phyloP scores from a whole-genome alignment of 2,888 invertebrate genomes.

The Pterostichus madidus region DNA sequence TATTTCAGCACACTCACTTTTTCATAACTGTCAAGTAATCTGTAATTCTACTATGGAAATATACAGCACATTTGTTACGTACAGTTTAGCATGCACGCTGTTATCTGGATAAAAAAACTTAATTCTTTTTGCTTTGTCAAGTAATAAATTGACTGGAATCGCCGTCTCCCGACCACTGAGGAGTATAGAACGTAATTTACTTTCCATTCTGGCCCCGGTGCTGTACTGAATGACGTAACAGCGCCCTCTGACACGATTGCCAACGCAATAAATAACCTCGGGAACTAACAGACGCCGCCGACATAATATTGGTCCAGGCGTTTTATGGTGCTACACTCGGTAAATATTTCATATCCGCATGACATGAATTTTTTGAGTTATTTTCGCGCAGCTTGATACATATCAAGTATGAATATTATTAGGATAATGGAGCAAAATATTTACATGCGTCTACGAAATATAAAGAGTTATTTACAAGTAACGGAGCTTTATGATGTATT shows the following conservation, averaged over 20 bases:
- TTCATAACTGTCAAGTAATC: background rate
- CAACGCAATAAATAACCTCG: conserved; percentile 37
- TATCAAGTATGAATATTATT: conserved; percentile 4
- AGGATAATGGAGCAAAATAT: too few species aligned
- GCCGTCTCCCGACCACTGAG: background rate
- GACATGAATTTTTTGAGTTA: conserved; percentile 3
- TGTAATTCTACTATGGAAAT: background rate
- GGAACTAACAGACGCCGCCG: conserved; percentile 17
- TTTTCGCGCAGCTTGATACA: background rate
- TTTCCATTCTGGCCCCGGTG: conserved; percentile 15
- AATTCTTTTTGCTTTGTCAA: conserved; percentile 18
- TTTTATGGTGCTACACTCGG: conserved; percentile 17
- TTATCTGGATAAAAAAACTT: conserved; percentile 14
- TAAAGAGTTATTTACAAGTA: too few species aligned
- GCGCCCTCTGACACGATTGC: conserved; percentile 32
- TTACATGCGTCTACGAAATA: too few species aligned
- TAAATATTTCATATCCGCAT: conserved; percentile 38
- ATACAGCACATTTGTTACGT: conserved; percentile 1
- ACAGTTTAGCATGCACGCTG: background rate
- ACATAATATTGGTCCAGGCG: conserved; percentile 46
- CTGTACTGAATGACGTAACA: conserved; percentile 25
- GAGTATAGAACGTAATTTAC: conserved; percentile 30
- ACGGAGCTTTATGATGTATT: too few species aligned
- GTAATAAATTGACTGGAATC: background rate
- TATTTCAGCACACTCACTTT: background rate